A percentile compares a stretch with the other conserved stretches of the same genome.
Evolutionary conservation across 2,888 invertebrate genomes (phyloP).

Genomic region (Eucriotettix oculatus): DNA sequence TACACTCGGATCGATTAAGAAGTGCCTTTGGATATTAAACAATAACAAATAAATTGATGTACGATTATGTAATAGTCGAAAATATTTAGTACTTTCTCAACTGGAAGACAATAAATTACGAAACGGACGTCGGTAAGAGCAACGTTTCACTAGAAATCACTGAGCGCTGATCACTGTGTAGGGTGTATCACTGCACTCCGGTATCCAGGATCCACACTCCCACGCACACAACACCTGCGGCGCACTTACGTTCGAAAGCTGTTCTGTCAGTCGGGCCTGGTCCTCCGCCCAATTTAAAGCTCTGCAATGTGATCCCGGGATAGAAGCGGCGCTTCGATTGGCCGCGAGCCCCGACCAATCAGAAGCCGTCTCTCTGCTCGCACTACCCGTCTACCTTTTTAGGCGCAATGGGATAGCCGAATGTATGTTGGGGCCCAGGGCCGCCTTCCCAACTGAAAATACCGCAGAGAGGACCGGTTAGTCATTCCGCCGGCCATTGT

Average conservation of each 20-base stretch:
- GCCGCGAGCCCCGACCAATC: slow-evolving; percentile 28
- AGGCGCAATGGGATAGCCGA: slow-evolving; percentile 29
- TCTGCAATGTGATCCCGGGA: slow-evolving; percentile 58
- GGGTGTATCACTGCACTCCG: not conserved
- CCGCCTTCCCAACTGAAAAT: not conserved
- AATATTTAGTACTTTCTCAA: too few species aligned
- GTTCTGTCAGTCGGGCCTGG: slow-evolving; percentile 77
- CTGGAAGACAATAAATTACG: too few species aligned
- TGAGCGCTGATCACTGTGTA: too few species aligned
- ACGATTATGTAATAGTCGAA: too few species aligned
- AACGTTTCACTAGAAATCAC: too few species aligned
- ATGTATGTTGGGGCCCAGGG: not conserved
- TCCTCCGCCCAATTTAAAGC: slow-evolving; percentile 58
- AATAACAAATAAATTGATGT: too few species aligned
- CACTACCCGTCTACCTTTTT: slow-evolving; percentile 41
- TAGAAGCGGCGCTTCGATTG: slow-evolving; percentile 31
- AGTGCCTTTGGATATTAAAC: too few species aligned
- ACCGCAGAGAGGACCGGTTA: not conserved
- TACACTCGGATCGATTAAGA: too few species aligned
- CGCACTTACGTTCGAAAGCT: slow-evolving; percentile 90
- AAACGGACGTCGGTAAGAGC: too few species aligned
- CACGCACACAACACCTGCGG: slow-evolving; percentile 16
- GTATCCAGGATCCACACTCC: not conserved
- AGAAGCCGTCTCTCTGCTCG: slow-evolving; percentile 26
- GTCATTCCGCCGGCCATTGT: not conserved